A percentile compares a stretch with the other conserved stretches of the same genome.
Conservation (phyloP, 2,888 invertebrate species). For the Oegoconia quadripuncta region DNA sequence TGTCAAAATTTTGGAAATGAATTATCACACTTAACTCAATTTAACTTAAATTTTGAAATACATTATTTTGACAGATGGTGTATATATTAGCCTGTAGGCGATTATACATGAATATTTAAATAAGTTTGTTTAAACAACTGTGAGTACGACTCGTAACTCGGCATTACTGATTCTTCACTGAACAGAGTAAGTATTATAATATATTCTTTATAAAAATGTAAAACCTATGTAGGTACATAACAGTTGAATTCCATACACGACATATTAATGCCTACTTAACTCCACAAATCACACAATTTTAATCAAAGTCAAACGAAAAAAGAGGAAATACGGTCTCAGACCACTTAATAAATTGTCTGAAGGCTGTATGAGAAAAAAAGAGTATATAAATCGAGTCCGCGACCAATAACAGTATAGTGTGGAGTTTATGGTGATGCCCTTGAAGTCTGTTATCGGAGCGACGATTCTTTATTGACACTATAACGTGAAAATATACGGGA, state of each 20-base stretch:
- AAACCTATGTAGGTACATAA: slow-evolving; percentile 20
- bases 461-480: slow-evolving; percentile 68
- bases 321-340: slow-evolving; percentile 34
- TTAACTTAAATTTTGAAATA: no score
- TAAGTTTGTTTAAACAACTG: no score
- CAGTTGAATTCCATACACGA: slow-evolving; percentile 38
- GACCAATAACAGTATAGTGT: slow-evolving; percentile 71
- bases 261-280: slow-evolving; percentile 47
- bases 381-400: slow-evolving; percentile 59
- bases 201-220: no score
- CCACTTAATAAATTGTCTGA: slow-evolving; percentile 68
- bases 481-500: slow-evolving; percentile 54
- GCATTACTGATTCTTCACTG: no score
- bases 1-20: no score
- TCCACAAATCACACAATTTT: slow-evolving; percentile 37
- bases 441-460: slow-evolving; percentile 59
- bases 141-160: no score
- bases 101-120: no score
- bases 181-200: no score
- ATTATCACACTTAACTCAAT: no score
- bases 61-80: no score
- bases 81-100: no score
- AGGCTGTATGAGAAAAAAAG: slow-evolving; percentile 50
- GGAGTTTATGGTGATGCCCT: slow-evolving; percentile 69
- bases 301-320: slow-evolving; percentile 42